These are phyloP conservation scores for Xiphorhynchus elegans DNA, from an alignment of 2,113 vertebrate genomes.

Conservation along the genomic window DNA sequence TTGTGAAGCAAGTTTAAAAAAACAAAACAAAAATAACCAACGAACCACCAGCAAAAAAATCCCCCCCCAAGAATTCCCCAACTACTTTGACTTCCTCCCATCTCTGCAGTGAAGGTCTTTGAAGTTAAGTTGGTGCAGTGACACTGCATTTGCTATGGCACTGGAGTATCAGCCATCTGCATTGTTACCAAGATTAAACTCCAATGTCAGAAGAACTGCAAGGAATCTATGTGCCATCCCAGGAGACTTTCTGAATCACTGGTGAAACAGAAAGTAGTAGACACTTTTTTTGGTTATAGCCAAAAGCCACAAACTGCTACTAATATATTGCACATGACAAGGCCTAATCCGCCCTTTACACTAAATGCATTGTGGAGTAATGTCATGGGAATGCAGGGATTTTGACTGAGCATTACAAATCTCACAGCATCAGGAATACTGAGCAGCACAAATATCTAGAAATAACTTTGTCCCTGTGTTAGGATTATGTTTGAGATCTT, in stretches of 20 bases:
- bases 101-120: not conserved
- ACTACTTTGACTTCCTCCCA: not conserved
- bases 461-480: not conserved
- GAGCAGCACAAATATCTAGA: not conserved
- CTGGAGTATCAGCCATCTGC: not conserved
- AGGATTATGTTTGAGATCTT: not conserved
- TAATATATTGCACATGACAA: not conserved
- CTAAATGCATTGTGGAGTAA: not conserved
- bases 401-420: not conserved
- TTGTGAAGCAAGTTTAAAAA: not conserved
- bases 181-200: not conserved
- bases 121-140: not conserved
- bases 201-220: slow-evolving; percentile 2
- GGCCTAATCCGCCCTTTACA: not conserved
- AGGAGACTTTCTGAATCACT: not conserved
- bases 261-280: not conserved
- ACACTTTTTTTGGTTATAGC: not conserved
- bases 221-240: not conserved
- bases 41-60: not conserved
- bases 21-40: not conserved
- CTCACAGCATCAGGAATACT: not conserved
- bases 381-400: not conserved
- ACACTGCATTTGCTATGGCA: not conserved
- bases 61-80: not conserved
- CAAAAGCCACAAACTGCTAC: not conserved